Evolutionary conservation across 64 coral and sea anemone genomes (phyloP).

Genomic region (Montipora cactus): DNA sequence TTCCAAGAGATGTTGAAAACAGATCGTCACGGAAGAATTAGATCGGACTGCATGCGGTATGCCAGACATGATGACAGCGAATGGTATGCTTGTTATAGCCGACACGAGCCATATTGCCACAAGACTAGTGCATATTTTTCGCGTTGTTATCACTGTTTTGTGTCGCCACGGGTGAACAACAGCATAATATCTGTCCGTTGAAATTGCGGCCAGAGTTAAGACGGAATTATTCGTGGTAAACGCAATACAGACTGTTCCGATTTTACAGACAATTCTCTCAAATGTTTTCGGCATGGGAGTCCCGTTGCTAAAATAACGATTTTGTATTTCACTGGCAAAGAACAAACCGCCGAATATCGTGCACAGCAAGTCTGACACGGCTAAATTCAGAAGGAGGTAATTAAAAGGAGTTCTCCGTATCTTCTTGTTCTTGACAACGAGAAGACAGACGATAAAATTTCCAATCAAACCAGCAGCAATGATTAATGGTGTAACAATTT

Average conservation of each 20-base stretch:
- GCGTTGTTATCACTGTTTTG: not conserved
- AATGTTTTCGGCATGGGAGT: not conserved
- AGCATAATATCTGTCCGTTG: constrained; percentile 30
- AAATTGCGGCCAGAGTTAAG: constrained; percentile 35
- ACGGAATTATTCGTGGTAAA: constrained; percentile 15
- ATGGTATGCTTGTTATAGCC: not conserved
- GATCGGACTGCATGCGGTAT: not conserved
- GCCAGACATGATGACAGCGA: not conserved
- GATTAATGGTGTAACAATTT: constrained; percentile 17
- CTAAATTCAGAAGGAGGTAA: constrained; percentile 47
- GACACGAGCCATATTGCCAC: not conserved
- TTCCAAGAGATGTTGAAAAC: not conserved
- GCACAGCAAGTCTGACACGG: constrained; percentile 28
- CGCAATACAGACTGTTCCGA: not conserved
- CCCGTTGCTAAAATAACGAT: constrained; percentile 23
- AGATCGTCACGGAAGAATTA: not conserved
- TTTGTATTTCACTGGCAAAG: constrained; percentile 7
- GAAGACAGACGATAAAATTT: constrained; percentile 9
- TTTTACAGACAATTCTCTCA: constrained; percentile 13
- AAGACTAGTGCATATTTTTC: not conserved
- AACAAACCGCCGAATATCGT: not conserved
- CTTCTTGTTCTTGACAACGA: constrained; percentile 27
- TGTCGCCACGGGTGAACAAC: constrained; percentile 37
- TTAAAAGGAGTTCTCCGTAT: constrained; percentile 25
- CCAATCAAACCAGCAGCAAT: constrained; percentile 1